phyloP scores from a whole-genome alignment of 2,888 invertebrate genomes.

The Xylophagus ater region DNA sequence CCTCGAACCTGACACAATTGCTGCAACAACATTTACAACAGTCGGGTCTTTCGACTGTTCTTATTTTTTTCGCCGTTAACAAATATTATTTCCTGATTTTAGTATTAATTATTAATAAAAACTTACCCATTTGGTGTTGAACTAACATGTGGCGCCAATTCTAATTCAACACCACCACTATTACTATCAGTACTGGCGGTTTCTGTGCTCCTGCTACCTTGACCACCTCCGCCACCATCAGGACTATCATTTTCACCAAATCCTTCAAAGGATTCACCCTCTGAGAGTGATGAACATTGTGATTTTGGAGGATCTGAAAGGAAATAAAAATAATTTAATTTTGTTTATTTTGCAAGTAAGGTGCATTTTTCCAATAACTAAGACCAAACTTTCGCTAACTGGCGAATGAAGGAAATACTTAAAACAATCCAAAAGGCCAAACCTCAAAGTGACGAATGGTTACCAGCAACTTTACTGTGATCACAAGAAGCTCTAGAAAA shows the following conservation, averaged over 20 bases:
- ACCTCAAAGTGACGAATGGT: too few species aligned
- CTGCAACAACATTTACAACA: too few species aligned
- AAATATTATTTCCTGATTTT: too few species aligned
- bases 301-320: conserved; percentile 35
- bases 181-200: conserved; percentile 21
- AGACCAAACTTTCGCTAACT: too few species aligned
- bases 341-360: background rate
- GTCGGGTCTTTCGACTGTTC: too few species aligned
- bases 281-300: conserved; percentile 50
- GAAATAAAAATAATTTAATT: background rate
- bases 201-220: conserved; percentile 13
- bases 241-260: conserved; percentile 52
- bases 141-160: conserved; percentile 35
- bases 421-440: too few species aligned
- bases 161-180: conserved; percentile 33
- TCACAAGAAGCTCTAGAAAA: too few species aligned
- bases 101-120: too few species aligned
- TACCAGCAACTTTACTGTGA: too few species aligned
- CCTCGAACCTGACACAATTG: too few species aligned
- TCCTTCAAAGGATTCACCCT: conserved; percentile 73
- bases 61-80: too few species aligned
- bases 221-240: conserved; percentile 13
- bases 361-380: background rate
- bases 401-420: too few species aligned
- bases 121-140: conserved; percentile 25